Base-by-base conservation (phyloP, 2,113 vertebrate species). In the Heteronetta atricapilla region DNA sequence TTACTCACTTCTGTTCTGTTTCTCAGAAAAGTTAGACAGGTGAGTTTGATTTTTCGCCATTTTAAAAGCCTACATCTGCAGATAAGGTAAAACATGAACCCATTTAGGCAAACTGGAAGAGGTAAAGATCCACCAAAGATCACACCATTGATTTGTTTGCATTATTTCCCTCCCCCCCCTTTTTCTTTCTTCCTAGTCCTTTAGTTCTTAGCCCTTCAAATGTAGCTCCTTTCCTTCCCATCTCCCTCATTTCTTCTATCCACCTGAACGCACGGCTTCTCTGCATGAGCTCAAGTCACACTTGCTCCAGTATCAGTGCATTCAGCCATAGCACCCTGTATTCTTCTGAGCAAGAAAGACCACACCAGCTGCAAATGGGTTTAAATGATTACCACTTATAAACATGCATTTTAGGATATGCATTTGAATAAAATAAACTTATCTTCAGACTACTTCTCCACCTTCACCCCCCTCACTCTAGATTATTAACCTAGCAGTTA, bases 261-360 rank as follows among this genome's bases (percentile, higher is more conserved):
- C 48, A 36, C 12, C 20, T 33, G 34, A 48, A 31, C 6, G 13
- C 40, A 5, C 3, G n/a, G 38, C 28, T 50, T 3, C 63, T 17
- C 11, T 59, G 68, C 52, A 5, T 29, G 29, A 36, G 34, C 66
- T 38, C 31, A 48, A 38, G n/a, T 48, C 53, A n/a, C 31, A 1
- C 38, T 48, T 19, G 4, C 60, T 25, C 42, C 29, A 33, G 11
- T 5, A 7, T 6, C 0, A 2, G 8, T 12, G 52, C 55, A 6
- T 3, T 36, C 82, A 58, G 6, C 38, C 44, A 17, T 15, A 46
- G 66, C 69, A n/a, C 10, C 11, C 19, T 26, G 4, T 7, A 2
- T 5, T 56, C 60, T 8, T 4, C 18, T 2, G 20, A 34, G 10
- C 18, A 87, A 46, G 62, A 78, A 31, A 56, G 16, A n/a, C 15